A percentile compares a stretch with the other conserved stretches of the same genome.
These are phyloP conservation scores for Mirza zaza DNA, from an alignment of 2,113 vertebrate species.

Conservation along the genomic window DNA sequence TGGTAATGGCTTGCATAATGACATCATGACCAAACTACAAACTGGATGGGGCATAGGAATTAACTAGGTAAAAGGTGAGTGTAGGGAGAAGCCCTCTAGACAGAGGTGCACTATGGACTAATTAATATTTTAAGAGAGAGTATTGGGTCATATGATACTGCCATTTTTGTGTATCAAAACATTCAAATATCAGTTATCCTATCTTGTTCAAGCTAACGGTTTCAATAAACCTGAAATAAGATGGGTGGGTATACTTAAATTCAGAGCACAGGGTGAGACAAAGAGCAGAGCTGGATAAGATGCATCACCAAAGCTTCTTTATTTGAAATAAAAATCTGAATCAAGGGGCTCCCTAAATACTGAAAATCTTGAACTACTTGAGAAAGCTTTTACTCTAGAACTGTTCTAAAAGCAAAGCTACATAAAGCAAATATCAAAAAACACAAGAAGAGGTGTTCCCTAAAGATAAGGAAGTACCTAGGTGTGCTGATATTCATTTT, in stretches of 20 bases:
- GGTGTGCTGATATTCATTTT: not conserved
- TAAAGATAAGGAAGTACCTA: not conserved
- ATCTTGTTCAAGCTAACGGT: not conserved
- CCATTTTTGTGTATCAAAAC: not conserved
- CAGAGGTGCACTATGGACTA: not conserved
- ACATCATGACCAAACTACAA: not conserved
- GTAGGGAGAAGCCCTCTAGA: not conserved
- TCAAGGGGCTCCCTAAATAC: not conserved
- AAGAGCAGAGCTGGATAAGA: not conserved
- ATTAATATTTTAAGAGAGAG: too few relatives aligned
- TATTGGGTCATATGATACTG: not conserved
- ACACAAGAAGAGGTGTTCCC: not conserved
- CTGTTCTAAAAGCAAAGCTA: not conserved
- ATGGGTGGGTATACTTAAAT: rapidly evolving
- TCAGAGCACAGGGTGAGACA: not conserved
- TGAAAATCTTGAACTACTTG: not conserved
- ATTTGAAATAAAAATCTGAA: not conserved
- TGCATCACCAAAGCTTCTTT: not conserved
- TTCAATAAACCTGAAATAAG: not conserved
- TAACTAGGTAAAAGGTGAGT: not conserved
- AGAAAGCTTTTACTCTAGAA: not conserved
- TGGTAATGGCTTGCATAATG: not conserved
- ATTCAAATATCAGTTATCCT: not conserved
- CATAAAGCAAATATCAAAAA: not conserved
- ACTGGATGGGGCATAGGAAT: not conserved